Conservation (phyloP, 1,140 invertebrate species). For the Anastatus disparis region DNA sequence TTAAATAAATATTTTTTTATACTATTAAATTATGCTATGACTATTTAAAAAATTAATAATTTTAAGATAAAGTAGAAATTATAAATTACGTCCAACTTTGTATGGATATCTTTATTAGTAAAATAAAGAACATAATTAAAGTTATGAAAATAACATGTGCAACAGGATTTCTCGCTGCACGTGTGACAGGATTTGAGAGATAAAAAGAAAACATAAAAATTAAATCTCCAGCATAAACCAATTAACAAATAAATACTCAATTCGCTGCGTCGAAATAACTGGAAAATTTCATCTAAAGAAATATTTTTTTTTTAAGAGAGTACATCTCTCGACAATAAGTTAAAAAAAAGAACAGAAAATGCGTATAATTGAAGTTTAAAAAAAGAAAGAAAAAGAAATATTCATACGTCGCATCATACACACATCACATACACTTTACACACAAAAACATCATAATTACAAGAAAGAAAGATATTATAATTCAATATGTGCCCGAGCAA, state of each 20-base stretch:
- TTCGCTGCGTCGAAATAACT: not conserved
- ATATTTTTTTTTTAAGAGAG: constrained; percentile 1
- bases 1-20: no score
- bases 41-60: no score
- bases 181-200: not conserved
- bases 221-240: not conserved
- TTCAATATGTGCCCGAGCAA: no score
- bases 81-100: constrained; percentile 7
- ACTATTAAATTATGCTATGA: no score
- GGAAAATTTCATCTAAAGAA: not conserved
- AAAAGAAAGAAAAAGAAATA: not conserved
- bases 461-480: no score
- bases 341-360: not conserved
- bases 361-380: not conserved
- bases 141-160: no score
- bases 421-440: no score
- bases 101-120: constrained; percentile 19
- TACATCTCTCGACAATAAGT: not conserved
- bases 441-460: no score
- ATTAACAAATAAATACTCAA: not conserved
- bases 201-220: not conserved
- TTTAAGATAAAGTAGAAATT: not conserved
- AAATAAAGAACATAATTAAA: constrained; percentile 6
- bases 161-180: constrained; percentile 1
- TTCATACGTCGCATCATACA: not conserved